Evolutionary conservation across 2,113 vertebrate species (phyloP).

Genomic region (Corydoras maculifer): DNA sequence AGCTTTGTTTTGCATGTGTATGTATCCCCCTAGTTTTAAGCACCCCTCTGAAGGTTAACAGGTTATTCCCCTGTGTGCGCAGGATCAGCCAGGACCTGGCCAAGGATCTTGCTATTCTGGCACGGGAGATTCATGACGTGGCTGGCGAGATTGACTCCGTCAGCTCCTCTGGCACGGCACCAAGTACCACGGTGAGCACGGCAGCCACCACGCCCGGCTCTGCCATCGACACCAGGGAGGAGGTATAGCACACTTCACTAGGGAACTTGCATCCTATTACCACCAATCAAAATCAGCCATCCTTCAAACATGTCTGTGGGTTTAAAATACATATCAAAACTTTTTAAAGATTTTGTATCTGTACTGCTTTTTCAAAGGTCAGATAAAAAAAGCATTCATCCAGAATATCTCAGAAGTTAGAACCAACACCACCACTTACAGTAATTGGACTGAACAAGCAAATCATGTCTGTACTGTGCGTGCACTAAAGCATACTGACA

Average conservation of each 20-base stretch:
- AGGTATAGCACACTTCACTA: constrained; percentile 73
- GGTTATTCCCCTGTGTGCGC: constrained; percentile 78
- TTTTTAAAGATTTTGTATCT: no score
- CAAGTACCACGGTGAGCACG: constrained; percentile 98
- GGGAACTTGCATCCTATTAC: neutral
- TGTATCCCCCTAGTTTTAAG: constrained; percentile 44
- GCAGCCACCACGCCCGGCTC: constrained; percentile 98
- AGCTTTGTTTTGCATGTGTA: constrained; percentile 36
- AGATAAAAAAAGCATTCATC: no score
- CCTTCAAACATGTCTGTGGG: no score
- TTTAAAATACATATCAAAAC: no score
- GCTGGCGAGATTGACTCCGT: constrained; percentile 98
- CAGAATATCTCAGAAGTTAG: no score
- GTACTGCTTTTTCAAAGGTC: no score
- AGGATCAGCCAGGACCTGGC: constrained; percentile 98
- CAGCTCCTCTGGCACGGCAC: constrained; percentile 96
- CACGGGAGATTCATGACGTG: constrained; percentile 98
- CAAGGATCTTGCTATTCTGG: constrained; percentile 90
- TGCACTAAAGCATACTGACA: no score
- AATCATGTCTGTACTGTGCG: no score
- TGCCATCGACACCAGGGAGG: constrained; percentile 99
- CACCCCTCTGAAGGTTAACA: constrained; percentile 68
- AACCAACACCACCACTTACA: no score
- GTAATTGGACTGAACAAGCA: no score
- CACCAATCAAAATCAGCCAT: neutral